Base-by-base conservation (phyloP, 2,113 vertebrate genomes). In the Hippolais icterina region DNA sequence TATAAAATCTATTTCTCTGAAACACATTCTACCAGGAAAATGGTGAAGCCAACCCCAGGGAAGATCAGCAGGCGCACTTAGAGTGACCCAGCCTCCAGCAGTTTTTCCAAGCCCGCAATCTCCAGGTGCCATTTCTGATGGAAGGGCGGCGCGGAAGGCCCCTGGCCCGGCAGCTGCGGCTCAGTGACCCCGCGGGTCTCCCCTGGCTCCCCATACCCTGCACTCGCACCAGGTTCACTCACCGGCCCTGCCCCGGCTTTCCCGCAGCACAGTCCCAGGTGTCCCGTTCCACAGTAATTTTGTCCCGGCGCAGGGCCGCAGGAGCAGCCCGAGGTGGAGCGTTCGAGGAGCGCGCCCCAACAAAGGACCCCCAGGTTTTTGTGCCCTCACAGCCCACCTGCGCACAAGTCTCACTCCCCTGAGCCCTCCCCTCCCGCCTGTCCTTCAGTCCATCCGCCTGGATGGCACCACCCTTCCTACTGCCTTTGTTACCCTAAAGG, bases 321-420 rank as follows among this genome's bases (percentile, higher is more conserved):
- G n/a, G 29, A 24, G 5, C n/a, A 16, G 23, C n/a, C 27, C 4
- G 5, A 12, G 4, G 11, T 11, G 31, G 8, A 12, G n/a, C 18
- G 1, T 41, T 15, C 1, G 0, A 44, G 33, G 9, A 44, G 6
- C 5, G 27, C 22, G 14, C 27, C 22, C 12, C 31, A 35, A 1
- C 12, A 4, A 3, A 28, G 6, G 2, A 0, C 3, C 16, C 31
- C 42, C 1, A 5, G 5, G 27, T 5, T 20, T 19, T 29, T 9
- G 3, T 13, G 10, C 4, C 28, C 8, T n/a, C 37, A 2, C 15
- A 33, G 27, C 2, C 16, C 39, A 14, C 16, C 20, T 8, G 25
- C 4, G 1, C 61, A 11, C 28, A 14, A 4, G 14, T 4, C 11
- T 11, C 1, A 2, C 46, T 4, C 18, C 31, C 15, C 53, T 0